A percentile compares a stretch with the other conserved stretches of the same genome.
Evolutionary conservation across 2,113 vertebrate genomes (phyloP).

Genomic region (Leptocoma aspasia): DNA sequence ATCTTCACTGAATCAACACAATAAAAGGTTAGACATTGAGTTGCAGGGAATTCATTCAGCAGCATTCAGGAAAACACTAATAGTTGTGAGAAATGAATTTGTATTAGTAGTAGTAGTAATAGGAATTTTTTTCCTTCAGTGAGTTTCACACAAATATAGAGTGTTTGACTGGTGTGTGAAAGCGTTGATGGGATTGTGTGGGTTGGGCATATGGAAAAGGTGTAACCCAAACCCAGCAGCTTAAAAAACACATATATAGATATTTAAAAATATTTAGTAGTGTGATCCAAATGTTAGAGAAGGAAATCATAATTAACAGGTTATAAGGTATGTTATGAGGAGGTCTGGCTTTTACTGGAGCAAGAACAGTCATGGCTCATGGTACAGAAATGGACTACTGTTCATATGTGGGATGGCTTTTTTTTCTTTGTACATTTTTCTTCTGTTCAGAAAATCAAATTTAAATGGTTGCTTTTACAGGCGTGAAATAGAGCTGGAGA

Average conservation of each 20-base stretch:
- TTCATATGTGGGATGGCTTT: neutral
- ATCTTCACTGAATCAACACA: neutral
- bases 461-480: neutral
- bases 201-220: constrained; percentile 64
- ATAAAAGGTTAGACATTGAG: neutral
- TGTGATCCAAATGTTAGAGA: constrained; percentile 59
- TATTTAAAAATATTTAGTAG: constrained; percentile 60
- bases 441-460: neutral
- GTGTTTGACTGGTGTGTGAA: constrained; percentile 68
- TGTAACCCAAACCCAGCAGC: constrained; percentile 66
- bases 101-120: constrained; percentile 67
- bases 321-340: constrained; percentile 57
- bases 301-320: constrained; percentile 63
- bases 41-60: constrained; percentile 28
- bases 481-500: neutral
- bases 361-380: neutral
- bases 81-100: constrained; percentile 60
- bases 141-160: constrained; percentile 67
- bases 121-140: constrained; percentile 55
- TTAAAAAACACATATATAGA: constrained; percentile 67
- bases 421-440: neutral
- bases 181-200: constrained; percentile 64
- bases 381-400: neutral
- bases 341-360: constrained; percentile 32
- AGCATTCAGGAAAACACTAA: constrained; percentile 29